phyloP scores from a whole-genome alignment of 2,888 invertebrate genomes.

The Protophormia terraenovae region DNA sequence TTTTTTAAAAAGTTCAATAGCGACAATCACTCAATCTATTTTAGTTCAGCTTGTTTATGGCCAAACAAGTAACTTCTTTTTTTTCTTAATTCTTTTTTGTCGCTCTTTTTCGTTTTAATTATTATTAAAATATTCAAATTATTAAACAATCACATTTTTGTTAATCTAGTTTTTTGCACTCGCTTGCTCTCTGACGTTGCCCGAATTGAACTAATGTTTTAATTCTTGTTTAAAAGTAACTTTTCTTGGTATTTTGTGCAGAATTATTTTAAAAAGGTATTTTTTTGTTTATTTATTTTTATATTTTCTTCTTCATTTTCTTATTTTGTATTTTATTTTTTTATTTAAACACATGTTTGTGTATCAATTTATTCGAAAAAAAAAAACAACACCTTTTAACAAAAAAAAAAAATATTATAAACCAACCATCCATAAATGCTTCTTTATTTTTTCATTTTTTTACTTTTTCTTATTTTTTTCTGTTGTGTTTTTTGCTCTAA shows the following conservation, averaged over 20 bases:
- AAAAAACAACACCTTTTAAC: background rate
- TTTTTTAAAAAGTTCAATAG: background rate
- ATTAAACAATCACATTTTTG: background rate
- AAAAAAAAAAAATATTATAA: too few species aligned
- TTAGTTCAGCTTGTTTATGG: too few species aligned
- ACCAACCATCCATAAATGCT: constrained; percentile 15
- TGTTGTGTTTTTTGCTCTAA: constrained; percentile 12
- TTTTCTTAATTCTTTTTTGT: background rate
- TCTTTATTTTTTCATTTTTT: background rate
- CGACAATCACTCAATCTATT: background rate
- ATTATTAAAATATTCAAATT: background rate
- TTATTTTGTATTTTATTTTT: background rate
- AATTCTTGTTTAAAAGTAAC: constrained; percentile 10
- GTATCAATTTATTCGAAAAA: constrained; percentile 1
- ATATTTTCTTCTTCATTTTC: background rate
- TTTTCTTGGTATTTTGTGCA: background rate
- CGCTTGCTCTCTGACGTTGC: constrained; percentile 2
- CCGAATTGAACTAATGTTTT: constrained; percentile 11
- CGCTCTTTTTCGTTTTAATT: background rate
- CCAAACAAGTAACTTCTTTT: background rate
- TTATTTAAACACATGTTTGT: constrained; percentile 3
- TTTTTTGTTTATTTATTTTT: background rate
- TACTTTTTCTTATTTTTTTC: background rate
- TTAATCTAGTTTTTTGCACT: constrained; percentile 2
- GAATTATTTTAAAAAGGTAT: background rate